Evolutionary conservation across 2,113 vertebrate species (phyloP).

Genomic region (Struthio camelus): DNA sequence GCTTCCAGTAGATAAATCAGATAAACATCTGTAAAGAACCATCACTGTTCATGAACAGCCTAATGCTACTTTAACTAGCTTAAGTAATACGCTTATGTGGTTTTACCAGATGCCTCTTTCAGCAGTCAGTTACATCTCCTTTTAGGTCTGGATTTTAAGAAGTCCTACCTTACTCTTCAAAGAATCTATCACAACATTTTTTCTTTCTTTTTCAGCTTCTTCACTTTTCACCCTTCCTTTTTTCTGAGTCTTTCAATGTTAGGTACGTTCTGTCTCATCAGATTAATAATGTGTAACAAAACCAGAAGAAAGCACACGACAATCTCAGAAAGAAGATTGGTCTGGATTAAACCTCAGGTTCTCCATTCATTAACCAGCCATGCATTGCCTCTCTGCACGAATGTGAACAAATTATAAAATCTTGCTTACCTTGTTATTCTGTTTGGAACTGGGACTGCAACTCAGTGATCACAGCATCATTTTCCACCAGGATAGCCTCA

Average conservation of each 20-base stretch:
- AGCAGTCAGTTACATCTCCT: neutral
- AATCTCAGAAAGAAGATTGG: neutral
- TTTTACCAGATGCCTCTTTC: neutral
- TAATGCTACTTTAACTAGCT: neutral
- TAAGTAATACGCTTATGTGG: neutral
- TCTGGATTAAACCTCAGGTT: neutral
- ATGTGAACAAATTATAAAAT: neutral
- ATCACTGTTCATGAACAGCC: neutral
- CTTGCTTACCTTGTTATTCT: neutral
- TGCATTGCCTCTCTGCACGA: neutral
- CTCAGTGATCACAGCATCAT: neutral
- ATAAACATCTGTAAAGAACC: slow-evolving; percentile 27
- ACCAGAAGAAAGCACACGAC: neutral
- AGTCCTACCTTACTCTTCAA: neutral
- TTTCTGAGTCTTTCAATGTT: neutral
- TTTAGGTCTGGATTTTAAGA: neutral
- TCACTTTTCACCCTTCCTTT: neutral
- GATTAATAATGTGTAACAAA: neutral
- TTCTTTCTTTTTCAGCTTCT: neutral
- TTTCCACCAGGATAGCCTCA: neutral
- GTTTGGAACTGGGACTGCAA: neutral
- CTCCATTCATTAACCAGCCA: neutral
- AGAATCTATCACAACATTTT: neutral
- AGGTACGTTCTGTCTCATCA: neutral
- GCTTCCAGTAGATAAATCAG: slow-evolving; percentile 30